These are phyloP conservation scores for Oreochromis mossambicus DNA, from an alignment of 2,797 vertebrate genomes.

Conservation along the genomic window DNA sequence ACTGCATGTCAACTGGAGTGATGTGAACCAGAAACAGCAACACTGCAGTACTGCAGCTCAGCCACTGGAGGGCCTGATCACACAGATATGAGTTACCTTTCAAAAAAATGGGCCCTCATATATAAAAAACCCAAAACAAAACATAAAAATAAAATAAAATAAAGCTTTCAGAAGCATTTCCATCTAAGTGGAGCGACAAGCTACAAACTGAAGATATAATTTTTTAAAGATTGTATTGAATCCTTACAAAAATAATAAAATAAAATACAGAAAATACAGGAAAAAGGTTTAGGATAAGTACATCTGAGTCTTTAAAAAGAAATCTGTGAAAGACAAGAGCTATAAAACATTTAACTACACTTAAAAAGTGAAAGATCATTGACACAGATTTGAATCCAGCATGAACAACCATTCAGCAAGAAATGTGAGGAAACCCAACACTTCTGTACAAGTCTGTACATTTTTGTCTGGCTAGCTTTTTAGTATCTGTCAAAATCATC, in stretches of 20 bases:
- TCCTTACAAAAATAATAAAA: background rate
- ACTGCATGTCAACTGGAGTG: background rate
- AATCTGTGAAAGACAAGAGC: background rate
- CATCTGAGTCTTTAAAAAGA: background rate
- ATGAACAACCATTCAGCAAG: background rate
- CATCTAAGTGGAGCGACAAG: background rate
- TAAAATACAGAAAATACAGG: background rate
- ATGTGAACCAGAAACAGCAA: slow-evolving; percentile 21
- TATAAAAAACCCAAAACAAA: background rate
- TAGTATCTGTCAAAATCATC: background rate
- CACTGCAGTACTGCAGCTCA: slow-evolving; percentile 29
- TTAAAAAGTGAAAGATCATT: background rate
- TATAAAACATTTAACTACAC: background rate
- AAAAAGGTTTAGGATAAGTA: background rate
- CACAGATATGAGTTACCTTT: background rate
- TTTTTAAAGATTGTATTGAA: background rate
- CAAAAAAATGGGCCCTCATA: background rate
- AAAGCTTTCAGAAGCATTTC: background rate
- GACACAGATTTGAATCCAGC: background rate
- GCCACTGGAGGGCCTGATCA: slow-evolving; percentile 47
- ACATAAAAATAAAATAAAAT: background rate
- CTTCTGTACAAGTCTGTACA: background rate
- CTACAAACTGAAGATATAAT: background rate
- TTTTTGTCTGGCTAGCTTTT: background rate
- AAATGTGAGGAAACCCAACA: background rate